These are phyloP conservation scores for Probaryconus sp. DNA, from an alignment of 1,140 invertebrate species.

Conservation along the genomic window DNA sequence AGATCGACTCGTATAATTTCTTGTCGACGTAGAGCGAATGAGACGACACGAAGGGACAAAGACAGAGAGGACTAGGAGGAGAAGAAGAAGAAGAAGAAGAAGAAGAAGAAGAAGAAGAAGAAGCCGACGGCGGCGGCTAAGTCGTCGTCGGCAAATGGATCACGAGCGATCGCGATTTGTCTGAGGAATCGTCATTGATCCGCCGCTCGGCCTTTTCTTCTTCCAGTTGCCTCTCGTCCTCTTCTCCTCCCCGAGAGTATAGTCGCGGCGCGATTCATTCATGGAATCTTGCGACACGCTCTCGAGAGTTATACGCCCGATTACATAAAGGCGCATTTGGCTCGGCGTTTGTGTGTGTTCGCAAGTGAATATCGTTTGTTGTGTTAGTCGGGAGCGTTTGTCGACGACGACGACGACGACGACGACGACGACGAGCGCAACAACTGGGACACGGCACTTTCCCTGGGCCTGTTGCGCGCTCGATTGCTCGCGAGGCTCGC, in stretches of 20 bases:
- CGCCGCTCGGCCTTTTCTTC: slow-evolving; percentile 22
- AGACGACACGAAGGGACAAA: too few species aligned
- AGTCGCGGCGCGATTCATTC: slow-evolving; percentile 67
- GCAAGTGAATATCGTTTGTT: too few species aligned
- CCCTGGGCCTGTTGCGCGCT: slow-evolving; percentile 54
- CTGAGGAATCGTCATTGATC: slow-evolving; percentile 50
- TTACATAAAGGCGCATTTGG: slow-evolving; percentile 66
- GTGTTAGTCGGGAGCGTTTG: too few species aligned
- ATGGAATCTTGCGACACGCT: slow-evolving; percentile 67
- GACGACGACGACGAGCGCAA: slow-evolving; percentile 25
- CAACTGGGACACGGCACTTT: slow-evolving; percentile 72
- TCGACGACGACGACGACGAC: slow-evolving; percentile 48
- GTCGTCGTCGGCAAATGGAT: slow-evolving; percentile 13
- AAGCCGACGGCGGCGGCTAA: too few species aligned
- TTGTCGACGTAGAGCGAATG: too few species aligned
- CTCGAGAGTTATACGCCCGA: slow-evolving; percentile 63
- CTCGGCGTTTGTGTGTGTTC: slow-evolving; percentile 57
- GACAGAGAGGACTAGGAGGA: too few species aligned
- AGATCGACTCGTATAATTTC: too few species aligned
- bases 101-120: too few species aligned
- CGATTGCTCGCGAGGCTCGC: slow-evolving; percentile 43
- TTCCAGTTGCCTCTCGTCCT: slow-evolving; percentile 10
- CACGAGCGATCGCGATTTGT: slow-evolving; percentile 29
- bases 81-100: too few species aligned
- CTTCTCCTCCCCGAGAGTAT: too few species aligned